Conservation (phyloP, 2,113 vertebrate species). For the Python bivittatus region DNA sequence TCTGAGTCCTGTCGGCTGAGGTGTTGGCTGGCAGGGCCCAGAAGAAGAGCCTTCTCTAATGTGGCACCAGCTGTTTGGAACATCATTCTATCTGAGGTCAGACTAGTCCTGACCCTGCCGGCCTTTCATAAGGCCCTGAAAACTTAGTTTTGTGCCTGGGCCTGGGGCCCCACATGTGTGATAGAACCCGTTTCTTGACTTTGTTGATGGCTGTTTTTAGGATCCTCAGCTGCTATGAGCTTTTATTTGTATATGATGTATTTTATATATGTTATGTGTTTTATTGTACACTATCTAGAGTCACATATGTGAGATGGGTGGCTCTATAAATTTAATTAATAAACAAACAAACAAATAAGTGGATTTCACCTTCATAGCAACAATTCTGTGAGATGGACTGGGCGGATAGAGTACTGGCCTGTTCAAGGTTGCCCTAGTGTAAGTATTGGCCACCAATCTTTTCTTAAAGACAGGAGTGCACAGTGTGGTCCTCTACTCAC, state of each 20-base stretch:
- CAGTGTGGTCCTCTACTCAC: not conserved
- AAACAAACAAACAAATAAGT: not conserved
- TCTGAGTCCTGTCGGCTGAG: not conserved
- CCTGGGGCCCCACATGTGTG: too few species aligned
- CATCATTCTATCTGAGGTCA: too few species aligned
- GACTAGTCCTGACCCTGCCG: too few species aligned
- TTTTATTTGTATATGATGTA: too few species aligned
- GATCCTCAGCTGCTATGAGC: too few species aligned
- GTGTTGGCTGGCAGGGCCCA: not conserved
- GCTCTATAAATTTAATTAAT: not conserved
- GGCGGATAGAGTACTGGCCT: not conserved
- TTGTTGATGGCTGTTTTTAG: too few species aligned
- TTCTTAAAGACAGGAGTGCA: not conserved
- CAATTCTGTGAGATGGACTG: not conserved
- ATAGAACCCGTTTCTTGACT: too few species aligned
- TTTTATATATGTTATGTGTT: too few species aligned
- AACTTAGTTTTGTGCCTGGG: too few species aligned
- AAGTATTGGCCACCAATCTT: not conserved
- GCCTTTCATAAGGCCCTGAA: too few species aligned
- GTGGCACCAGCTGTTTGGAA: not conserved
- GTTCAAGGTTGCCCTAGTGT: not conserved
- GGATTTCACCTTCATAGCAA: not conserved
- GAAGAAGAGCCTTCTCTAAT: not conserved
- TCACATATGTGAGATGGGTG: not conserved
- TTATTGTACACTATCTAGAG: too few species aligned